Percentiles rank a stretch among this genome's conserved stretches.
phyloP scores from a whole-genome alignment of 2,797 vertebrate genomes.

The Rousettus madagascariensis region DNA sequence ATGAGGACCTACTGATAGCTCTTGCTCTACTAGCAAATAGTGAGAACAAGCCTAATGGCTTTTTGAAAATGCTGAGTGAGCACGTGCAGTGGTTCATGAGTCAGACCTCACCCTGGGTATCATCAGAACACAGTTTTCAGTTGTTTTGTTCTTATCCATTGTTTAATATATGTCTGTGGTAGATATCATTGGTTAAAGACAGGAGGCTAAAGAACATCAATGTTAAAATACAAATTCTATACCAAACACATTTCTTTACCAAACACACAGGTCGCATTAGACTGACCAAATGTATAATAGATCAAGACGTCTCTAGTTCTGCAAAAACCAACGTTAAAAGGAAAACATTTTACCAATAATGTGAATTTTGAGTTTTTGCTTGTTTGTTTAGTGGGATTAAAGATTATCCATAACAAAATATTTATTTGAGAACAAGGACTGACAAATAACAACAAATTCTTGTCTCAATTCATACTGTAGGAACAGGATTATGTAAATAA shows the following conservation, averaged over 20 bases:
- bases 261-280: background rate
- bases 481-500: background rate
- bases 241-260: no score
- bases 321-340: background rate
- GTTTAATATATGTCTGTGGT: slow-evolving; percentile 51
- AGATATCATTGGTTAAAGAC: background rate
- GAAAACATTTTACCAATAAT: background rate
- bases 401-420: background rate
- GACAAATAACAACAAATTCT: background rate
- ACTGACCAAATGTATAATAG: slow-evolving; percentile 7
- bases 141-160: background rate
- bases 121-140: background rate
- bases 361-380: background rate
- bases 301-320: background rate
- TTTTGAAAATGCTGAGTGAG: background rate
- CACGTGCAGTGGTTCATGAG: fast-evolving
- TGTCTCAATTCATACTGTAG: background rate
- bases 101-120: background rate
- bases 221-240: slow-evolving; percentile 37
- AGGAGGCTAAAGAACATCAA: background rate
- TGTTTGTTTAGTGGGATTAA: background rate
- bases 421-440: background rate
- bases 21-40: background rate
- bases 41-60: background rate
- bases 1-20: fast-evolving